Evolutionary conservation across 2,888 invertebrate genomes (phyloP), one percentile per base, ranked within the genome.

Genomic region (Digitonthophagus gazella): DNA sequence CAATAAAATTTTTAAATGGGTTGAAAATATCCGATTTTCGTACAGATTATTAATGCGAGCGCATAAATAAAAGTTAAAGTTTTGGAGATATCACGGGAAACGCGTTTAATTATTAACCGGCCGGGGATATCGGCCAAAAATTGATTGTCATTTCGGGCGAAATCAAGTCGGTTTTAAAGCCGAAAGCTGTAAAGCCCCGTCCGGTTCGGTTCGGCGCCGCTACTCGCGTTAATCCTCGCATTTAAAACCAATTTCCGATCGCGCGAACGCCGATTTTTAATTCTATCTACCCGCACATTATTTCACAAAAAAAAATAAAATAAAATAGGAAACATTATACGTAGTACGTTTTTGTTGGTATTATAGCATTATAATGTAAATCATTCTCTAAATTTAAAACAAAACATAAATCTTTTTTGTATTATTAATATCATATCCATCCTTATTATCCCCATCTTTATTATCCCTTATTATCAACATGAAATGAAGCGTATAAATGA

Each of bases 211-310:
- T 11, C 76, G 74, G 61, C 74, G 76, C 74, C 79, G 77, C 78
- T 76, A 78, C 79, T 80, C 78, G 77, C 73, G 75, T 76, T 80
- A 80, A 80, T 80, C 80, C 79, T 74, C 72, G 77, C 75, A 79
- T 80, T 80, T 78, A 77, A 80, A 80, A 80, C 80, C 80, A 80
- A 80, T 81, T 81, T 72, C 72, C 75, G 74, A 74, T 75, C 75
- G 74, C 20, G 61, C 61, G 20, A 61, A 19, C 74, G 67, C 75
- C 76, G 78, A 79, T 79, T 79, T 80, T 80, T 78, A 77, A 76
- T 77, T 78, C 61, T 20, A 20, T 20, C 61, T 18, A 18, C 20
- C 16, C 57, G 57, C 57, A 15, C 16, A 57, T 16, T 16, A 57
- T 57, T 57, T 57, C 16, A 2, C 1, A 57, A 57, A 57, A 57